phyloP scores from a whole-genome alignment of 1,140 invertebrate genomes.

The Parasteatoda tepidariorum region DNA sequence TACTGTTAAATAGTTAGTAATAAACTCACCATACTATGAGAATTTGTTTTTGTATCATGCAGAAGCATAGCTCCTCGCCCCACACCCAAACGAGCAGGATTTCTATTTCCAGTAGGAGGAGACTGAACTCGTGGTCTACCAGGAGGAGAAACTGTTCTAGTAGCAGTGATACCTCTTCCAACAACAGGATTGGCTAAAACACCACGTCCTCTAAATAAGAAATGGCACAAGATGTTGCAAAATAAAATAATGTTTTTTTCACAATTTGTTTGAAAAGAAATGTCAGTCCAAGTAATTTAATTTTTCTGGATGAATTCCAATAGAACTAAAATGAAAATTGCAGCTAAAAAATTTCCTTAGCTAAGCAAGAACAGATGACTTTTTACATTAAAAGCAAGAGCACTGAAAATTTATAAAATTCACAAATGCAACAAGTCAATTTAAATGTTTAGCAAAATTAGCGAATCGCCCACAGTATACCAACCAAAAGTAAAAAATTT shows the following conservation, averaged over 20 bases:
- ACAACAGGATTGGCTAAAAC: neutral
- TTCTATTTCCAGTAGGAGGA: neutral
- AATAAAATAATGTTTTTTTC: neutral
- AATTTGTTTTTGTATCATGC: neutral
- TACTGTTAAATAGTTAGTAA: neutral
- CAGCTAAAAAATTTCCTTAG: too few species aligned
- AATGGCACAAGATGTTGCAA: neutral
- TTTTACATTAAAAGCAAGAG: too few species aligned
- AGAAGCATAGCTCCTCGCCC: neutral
- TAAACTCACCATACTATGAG: neutral
- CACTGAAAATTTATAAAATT: too few species aligned
- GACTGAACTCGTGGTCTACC: conserved; percentile 11
- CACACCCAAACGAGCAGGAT: neutral
- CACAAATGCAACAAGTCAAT: too few species aligned
- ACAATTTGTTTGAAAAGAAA: neutral
- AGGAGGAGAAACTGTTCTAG: conserved; percentile 10
- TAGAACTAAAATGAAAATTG: neutral
- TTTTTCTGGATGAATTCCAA: too few species aligned
- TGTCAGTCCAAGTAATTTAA: neutral
- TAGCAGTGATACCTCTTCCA: neutral
- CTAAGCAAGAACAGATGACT: too few species aligned
- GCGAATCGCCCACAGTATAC: too few species aligned
- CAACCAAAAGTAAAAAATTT: too few species aligned
- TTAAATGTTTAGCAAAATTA: too few species aligned
- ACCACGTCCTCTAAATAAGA: conserved; percentile 6